Conservation (phyloP, 1,140 invertebrate species). For the Manduca sexta region DNA sequence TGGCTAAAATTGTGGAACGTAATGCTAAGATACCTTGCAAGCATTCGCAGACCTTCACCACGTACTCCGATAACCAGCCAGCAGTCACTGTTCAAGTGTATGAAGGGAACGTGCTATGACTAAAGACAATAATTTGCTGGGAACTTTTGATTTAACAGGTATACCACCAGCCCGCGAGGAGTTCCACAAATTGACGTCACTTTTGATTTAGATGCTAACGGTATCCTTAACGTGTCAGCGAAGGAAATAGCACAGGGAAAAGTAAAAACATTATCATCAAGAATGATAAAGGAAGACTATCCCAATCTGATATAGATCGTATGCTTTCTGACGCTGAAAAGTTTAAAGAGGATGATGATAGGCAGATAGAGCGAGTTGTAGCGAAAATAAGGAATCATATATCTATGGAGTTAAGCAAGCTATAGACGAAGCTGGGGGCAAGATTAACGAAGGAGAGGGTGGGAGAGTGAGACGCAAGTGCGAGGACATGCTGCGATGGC, state of each 20-base stretch:
- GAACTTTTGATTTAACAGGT: conserved; percentile 84
- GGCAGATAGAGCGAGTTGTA: conserved; percentile 78
- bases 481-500: conserved; percentile 72
- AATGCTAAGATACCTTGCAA: conserved; percentile 77
- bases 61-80: conserved; percentile 81
- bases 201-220: conserved; percentile 81
- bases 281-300: conserved; percentile 93
- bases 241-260: conserved; percentile 79
- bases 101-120: conserved; percentile 86
- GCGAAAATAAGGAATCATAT: conserved; percentile 87
- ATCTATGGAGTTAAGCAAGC: conserved; percentile 85
- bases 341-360: conserved; percentile 80
- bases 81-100: conserved; percentile 79
- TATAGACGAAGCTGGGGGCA: conserved; percentile 42
- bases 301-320: conserved; percentile 91
- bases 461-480: conserved; percentile 74
- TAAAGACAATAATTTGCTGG: conserved; percentile 84
- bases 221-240: conserved; percentile 81
- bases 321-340: conserved; percentile 89
- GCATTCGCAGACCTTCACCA: conserved; percentile 77
- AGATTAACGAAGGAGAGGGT: conserved; percentile 76
- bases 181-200: conserved; percentile 84
- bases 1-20: conserved; percentile 77
- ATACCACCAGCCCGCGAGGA: conserved; percentile 89
- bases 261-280: conserved; percentile 90